Evolutionary conservation across 2,888 invertebrate genomes (phyloP).

Genomic region (Tineola bisselliella): DNA sequence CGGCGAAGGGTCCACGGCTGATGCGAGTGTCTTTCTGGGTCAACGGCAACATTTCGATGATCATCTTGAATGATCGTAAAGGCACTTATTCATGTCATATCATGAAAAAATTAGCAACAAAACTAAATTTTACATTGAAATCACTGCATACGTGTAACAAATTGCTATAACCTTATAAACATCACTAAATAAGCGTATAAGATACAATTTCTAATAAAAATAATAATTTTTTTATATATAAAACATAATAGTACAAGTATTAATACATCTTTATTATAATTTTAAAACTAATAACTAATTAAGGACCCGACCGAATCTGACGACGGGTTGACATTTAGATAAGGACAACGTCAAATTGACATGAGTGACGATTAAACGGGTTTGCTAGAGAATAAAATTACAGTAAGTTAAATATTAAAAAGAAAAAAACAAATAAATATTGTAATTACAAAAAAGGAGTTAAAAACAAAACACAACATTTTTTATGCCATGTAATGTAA

Average conservation of each 20-base stretch:
- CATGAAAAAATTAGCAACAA: constrained; percentile 42
- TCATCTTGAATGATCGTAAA: constrained; percentile 19
- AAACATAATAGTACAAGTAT: background rate
- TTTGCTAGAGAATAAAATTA: no score
- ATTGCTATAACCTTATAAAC: constrained; percentile 10
- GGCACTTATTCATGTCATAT: constrained; percentile 43
- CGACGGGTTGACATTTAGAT: background rate
- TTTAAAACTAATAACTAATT: background rate
- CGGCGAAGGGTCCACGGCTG: constrained; percentile 66
- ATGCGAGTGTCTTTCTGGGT: constrained; percentile 75
- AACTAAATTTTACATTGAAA: constrained; percentile 27
- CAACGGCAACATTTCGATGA: constrained; percentile 75
- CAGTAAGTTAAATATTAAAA: no score
- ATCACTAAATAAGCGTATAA: background rate
- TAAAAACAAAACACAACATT: no score
- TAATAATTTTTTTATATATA: background rate
- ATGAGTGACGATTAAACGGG: no score
- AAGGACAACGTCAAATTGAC: background rate
- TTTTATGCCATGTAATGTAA: no score
- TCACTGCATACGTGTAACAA: constrained; percentile 63
- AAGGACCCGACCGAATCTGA: background rate
- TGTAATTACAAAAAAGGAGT: no score
- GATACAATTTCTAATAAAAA: background rate
- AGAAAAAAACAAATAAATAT: no score
- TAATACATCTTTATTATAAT: background rate